These are phyloP conservation scores for Apantesis nais DNA, from an alignment of 2,888 invertebrate species.

Conservation along the genomic window DNA sequence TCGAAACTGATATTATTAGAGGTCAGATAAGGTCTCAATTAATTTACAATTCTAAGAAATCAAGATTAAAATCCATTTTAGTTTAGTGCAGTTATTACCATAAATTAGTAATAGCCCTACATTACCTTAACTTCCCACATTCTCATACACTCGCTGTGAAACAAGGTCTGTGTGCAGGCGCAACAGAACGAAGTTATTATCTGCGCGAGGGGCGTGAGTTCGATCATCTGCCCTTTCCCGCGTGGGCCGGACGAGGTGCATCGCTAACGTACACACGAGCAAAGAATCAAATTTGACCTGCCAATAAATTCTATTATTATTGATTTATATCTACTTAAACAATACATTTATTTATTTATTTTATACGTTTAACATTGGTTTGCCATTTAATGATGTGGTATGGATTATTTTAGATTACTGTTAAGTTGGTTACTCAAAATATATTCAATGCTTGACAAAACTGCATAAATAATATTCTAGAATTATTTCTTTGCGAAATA, in stretches of 20 bases:
- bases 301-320: no score
- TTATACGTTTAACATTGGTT: neutral
- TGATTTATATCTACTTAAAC: neutral
- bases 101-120: constrained; percentile 12
- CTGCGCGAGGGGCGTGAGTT: constrained; percentile 54
- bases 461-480: no score
- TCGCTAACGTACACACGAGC: constrained; percentile 54
- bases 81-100: neutral
- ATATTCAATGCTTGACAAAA: no score
- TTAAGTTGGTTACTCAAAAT: no score
- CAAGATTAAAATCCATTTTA: neutral
- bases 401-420: no score
- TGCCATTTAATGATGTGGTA: no score
- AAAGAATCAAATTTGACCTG: constrained; percentile 28
- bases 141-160: constrained; percentile 15
- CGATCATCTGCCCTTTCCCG: constrained; percentile 66
- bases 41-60: neutral
- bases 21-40: neutral
- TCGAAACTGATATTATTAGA: neutral
- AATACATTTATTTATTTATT: neutral
- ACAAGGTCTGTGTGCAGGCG: constrained; percentile 23
- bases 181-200: constrained; percentile 46
- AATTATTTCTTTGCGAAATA: no score
- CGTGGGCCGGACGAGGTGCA: constrained; percentile 63
- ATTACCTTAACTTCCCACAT: constrained; percentile 18